phyloP scores from a whole-genome alignment of 2,888 invertebrate species.

The Epirrhoe alternata region DNA sequence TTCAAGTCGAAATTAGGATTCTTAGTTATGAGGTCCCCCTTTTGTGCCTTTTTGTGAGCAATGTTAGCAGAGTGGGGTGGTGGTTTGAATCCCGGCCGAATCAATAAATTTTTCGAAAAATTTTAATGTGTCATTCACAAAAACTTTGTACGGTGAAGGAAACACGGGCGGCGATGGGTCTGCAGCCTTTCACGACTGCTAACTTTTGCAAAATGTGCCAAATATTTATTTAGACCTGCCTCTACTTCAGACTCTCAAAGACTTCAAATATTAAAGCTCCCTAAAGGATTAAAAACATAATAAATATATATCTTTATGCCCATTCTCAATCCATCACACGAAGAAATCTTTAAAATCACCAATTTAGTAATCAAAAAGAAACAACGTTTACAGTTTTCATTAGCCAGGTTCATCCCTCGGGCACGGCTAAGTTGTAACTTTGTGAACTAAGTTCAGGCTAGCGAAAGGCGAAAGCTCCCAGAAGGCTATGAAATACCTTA shows the following conservation, averaged over 20 bases:
- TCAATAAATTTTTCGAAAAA: no score
- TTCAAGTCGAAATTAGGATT: neutral
- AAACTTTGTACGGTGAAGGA: no score
- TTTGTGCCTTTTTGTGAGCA: neutral
- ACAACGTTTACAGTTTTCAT: conserved; percentile 5
- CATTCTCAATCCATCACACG: neutral
- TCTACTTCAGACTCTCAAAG: no score
- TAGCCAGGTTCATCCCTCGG: conserved; percentile 1
- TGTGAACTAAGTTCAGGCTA: conserved; percentile 12
- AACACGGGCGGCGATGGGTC: no score
- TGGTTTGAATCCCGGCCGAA: no score
- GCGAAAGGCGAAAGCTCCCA: conserved; percentile 10
- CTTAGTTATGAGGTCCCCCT: neutral
- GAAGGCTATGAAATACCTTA: neutral
- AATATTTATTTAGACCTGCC: no score
- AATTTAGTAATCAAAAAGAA: neutral
- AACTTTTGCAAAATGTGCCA: no score
- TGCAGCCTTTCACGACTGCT: no score
- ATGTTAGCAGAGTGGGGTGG: no score
- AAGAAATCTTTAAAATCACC: neutral
- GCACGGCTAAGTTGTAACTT: conserved; percentile 6
- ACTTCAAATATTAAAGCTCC: no score
- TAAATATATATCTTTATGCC: neutral
- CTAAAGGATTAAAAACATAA: no score
- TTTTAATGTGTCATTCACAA: no score